phyloP scores from a whole-genome alignment of 2,888 invertebrate genomes.

The Drosophila percnosoma region DNA sequence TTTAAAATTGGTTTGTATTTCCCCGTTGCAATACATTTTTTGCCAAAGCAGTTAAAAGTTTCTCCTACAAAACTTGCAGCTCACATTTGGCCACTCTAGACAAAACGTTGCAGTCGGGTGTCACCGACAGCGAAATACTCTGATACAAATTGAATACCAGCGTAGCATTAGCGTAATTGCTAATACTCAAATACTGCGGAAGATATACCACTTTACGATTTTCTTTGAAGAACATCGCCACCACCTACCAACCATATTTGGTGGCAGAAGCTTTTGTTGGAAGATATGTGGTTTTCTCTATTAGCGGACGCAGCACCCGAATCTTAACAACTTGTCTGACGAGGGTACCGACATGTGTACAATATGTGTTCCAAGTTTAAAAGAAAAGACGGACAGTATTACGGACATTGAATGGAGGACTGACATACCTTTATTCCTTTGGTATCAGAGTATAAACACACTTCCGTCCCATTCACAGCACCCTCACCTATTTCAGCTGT shows the following conservation, averaged over 20 bases:
- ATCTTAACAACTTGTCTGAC: neutral
- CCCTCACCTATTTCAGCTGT: neutral
- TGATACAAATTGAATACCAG: neutral
- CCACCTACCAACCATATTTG: neutral
- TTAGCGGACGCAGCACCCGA: neutral
- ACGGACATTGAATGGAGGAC: neutral
- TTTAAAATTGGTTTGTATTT: slow-evolving; percentile 9
- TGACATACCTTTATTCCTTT: neutral
- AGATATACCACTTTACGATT: neutral
- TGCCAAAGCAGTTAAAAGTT: slow-evolving; percentile 33
- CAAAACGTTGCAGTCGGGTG: neutral
- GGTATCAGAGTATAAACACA: neutral
- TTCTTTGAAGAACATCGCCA: neutral
- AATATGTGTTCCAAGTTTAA: neutral
- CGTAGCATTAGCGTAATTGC: neutral
- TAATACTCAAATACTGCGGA: neutral
- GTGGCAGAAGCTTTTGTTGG: neutral
- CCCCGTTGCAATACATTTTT: slow-evolving; percentile 22
- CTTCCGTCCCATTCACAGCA: slow-evolving; percentile 2
- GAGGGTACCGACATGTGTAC: neutral
- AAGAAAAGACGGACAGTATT: neutral
- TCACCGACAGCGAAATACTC: slow-evolving; percentile 1
- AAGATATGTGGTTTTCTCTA: neutral
- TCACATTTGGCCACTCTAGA: neutral
- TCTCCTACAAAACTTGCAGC: slow-evolving; percentile 21